phyloP scores from a whole-genome alignment of 2,113 vertebrate species.

The Petrocephalus microphthalmus region DNA sequence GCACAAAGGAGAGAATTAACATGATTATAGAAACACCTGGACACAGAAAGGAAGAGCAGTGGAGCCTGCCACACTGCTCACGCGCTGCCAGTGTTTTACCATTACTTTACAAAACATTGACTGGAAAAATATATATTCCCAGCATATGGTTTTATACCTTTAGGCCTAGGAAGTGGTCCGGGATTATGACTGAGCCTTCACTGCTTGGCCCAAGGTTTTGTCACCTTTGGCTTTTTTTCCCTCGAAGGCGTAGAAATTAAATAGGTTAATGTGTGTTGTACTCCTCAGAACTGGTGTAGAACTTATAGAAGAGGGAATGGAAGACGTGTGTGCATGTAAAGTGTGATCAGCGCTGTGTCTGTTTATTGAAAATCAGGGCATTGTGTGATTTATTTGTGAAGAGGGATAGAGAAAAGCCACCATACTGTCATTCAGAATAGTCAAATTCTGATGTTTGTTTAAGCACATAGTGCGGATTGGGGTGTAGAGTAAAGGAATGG shows the following conservation, averaged over 20 bases:
- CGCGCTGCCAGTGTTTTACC: background rate
- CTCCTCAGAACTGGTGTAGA: background rate
- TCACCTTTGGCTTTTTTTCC: background rate
- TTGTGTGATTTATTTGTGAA: background rate
- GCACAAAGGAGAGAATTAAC: background rate
- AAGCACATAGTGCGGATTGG: background rate
- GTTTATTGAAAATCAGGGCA: background rate
- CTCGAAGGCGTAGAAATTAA: background rate
- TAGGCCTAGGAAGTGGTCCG: background rate
- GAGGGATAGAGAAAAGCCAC: background rate
- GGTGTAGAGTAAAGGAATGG: background rate
- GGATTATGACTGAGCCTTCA: background rate
- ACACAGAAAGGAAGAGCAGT: background rate
- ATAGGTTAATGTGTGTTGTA: background rate
- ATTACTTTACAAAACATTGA: background rate
- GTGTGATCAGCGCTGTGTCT: background rate
- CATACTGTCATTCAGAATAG: background rate
- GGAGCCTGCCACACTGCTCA: background rate
- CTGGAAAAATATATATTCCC: background rate
- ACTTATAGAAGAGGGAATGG: background rate
- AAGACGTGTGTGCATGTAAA: background rate
- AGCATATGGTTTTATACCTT: background rate
- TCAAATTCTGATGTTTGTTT: background rate
- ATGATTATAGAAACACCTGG: constrained; percentile 6
- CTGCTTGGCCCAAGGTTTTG: background rate